Conservation (phyloP, 2,797 vertebrate genomes). For the Phoebastria nigripes region DNA sequence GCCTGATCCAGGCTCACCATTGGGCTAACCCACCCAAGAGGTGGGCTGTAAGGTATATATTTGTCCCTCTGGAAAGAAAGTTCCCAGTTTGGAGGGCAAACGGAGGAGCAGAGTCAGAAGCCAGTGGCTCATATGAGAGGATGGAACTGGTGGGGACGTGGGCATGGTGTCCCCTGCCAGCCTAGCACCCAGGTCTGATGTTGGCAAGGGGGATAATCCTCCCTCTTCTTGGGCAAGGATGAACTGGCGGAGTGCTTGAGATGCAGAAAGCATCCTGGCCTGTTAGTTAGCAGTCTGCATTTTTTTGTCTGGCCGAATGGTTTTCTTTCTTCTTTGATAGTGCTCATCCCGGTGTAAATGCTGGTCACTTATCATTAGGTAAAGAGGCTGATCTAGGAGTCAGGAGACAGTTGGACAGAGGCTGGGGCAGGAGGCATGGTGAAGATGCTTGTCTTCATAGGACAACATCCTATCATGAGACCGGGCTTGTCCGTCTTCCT, state of each 20-base stretch:
- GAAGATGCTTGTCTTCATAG: background rate
- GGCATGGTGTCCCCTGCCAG: background rate
- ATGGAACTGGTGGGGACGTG: background rate
- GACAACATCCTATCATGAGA: background rate
- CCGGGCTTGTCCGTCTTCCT: background rate
- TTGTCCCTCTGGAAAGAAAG: background rate
- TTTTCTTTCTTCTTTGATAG: background rate
- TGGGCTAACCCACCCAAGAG: background rate
- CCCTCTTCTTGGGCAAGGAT: background rate
- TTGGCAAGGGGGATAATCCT: background rate
- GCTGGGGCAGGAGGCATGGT: background rate
- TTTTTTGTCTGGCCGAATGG: background rate
- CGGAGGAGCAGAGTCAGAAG: background rate
- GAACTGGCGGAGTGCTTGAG: background rate
- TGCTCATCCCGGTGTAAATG: background rate
- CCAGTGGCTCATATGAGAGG: background rate
- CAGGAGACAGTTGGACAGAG: background rate
- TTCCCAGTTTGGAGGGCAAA: background rate
- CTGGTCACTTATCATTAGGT: background rate
- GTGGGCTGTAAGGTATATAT: background rate
- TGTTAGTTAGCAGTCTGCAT: background rate
- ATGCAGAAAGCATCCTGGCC: background rate
- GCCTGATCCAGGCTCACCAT: rapidly evolving
- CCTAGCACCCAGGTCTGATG: rapidly evolving
- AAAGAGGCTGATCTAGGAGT: background rate